Evolutionary conservation across 1,140 invertebrate genomes (phyloP), one percentile per base, ranked within the genome.

Genomic region (Acromyrmex heyeri): DNA sequence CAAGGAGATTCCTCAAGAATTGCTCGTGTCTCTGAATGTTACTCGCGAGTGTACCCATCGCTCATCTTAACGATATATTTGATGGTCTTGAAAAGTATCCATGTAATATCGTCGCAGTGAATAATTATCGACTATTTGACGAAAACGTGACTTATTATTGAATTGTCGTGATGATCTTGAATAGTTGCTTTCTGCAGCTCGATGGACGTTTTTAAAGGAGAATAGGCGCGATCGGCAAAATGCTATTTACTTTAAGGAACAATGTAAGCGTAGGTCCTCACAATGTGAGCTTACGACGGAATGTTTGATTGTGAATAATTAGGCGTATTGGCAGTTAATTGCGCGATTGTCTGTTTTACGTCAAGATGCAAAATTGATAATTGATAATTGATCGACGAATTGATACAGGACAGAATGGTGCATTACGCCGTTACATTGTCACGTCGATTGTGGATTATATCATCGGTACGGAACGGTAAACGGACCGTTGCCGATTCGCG

Each of bases 321-420:
- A 57, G n/a, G 55, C 18, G 38, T 75, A 50, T 83, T n/a, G 69
- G 55, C 67, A 82, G 53, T 55, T 48, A 38, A 44, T 1, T 18
- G 57, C 3, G 27, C 6, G 61, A 82, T 48, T 73, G 14, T 12
- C 18, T 72, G 38, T 38, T 50, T 57, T 24, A 21, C 64, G 18
- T 7, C 24, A 24, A 38, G 21, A 70, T 57, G 62, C 3, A 64
- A 44, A 38, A 38, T 38, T 38, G 34, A 27, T 24, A 8, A 79
- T 50, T 57, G 55, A 44, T 57, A 30, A 83, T 73, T 27, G 69
- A 82, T 82, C 18, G 55, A 61, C 34, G 67, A 59, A n/a, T 5
- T 57, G 55, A 61, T 21, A 59, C 7, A 7, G 14, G 16, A 24
- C 24, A 30, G n/a, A 38, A 34, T 67, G 14, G 8, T 8, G 67